These are phyloP conservation scores for Dolomedes plantarius DNA, from an alignment of 2,888 invertebrate genomes.

Conservation along the genomic window DNA sequence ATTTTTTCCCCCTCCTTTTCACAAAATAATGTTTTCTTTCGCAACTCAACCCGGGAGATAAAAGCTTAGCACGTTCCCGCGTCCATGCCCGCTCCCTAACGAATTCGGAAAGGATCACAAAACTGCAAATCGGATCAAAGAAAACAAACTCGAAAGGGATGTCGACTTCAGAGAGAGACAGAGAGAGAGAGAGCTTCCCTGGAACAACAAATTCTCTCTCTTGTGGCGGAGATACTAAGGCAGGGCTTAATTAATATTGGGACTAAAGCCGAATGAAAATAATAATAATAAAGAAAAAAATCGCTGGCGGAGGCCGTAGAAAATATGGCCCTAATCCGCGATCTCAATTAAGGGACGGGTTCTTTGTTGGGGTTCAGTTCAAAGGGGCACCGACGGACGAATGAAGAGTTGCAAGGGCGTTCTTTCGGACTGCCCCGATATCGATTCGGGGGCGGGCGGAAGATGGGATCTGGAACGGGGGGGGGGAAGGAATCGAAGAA, in stretches of 20 bases:
- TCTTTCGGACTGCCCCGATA: conserved; percentile 9
- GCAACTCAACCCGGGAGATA: neutral
- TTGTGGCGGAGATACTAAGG: neutral
- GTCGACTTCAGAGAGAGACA: neutral
- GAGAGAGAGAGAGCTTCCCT: neutral
- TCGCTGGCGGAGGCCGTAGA: neutral
- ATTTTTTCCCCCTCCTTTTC: neutral
- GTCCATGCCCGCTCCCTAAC: neutral
- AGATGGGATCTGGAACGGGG: neutral
- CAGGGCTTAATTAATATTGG: neutral
- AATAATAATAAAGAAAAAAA: neutral
- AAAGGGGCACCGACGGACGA: neutral
- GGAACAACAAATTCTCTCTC: neutral
- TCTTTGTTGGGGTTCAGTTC: conserved; percentile 3
- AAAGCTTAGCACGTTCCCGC: neutral
- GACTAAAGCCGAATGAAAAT: neutral
- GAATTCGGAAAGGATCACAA: neutral
- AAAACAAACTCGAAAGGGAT: neutral
- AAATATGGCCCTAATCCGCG: conserved; percentile 9
- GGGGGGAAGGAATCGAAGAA: neutral
- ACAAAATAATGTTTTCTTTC: neutral
- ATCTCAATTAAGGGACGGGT: conserved; percentile 14
- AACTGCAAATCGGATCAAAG: conserved; percentile 12
- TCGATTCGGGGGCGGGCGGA: neutral
- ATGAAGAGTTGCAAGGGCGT: conserved; percentile 11